These are phyloP conservation scores for Perdita meconis DNA, from an alignment of 2,888 invertebrate species.

Conservation along the genomic window DNA sequence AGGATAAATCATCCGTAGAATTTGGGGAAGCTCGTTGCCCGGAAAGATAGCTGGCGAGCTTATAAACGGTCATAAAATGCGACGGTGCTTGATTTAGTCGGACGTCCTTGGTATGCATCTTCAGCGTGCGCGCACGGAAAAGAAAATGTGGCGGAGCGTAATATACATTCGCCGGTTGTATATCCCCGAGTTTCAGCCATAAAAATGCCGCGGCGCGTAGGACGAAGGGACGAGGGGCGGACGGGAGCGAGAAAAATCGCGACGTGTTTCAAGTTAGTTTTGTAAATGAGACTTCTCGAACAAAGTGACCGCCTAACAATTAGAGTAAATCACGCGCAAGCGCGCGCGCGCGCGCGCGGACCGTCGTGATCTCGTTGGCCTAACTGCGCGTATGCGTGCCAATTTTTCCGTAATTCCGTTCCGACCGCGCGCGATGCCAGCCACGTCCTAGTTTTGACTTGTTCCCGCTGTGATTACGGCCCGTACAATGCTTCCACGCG, in stretches of 20 bases:
- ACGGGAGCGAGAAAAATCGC: not conserved
- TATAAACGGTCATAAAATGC: slow-evolving; percentile 49
- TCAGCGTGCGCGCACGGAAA: slow-evolving; percentile 4
- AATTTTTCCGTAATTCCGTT: slow-evolving; percentile 61
- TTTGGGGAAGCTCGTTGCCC: slow-evolving; percentile 9
- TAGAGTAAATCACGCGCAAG: slow-evolving; percentile 47
- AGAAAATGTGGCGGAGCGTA: slow-evolving; percentile 32
- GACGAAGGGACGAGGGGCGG: not conserved
- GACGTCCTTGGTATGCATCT: slow-evolving; percentile 26
- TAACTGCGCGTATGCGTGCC: slow-evolving; percentile 51
- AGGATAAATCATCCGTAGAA: slow-evolving; percentile 28
- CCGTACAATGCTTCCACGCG: slow-evolving; percentile 37
- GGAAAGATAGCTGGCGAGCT: slow-evolving; percentile 32
- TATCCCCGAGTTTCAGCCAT: slow-evolving; percentile 32
- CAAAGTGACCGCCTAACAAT: slow-evolving; percentile 53
- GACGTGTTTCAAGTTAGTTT: slow-evolving; percentile 34
- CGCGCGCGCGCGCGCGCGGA: too few relatives aligned
- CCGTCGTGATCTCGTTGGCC: slow-evolving; percentile 11
- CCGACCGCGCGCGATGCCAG: slow-evolving; percentile 46
- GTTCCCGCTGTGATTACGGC: slow-evolving; percentile 57
- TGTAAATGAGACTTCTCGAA: slow-evolving; percentile 56
- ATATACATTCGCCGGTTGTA: slow-evolving; percentile 17
- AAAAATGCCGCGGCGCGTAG: slow-evolving; percentile 41
- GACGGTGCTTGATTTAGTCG: slow-evolving; percentile 43
- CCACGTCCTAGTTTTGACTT: slow-evolving; percentile 61